Base-by-base conservation (phyloP, 2,797 vertebrate genomes). In the Otolemur crassicaudatus region DNA sequence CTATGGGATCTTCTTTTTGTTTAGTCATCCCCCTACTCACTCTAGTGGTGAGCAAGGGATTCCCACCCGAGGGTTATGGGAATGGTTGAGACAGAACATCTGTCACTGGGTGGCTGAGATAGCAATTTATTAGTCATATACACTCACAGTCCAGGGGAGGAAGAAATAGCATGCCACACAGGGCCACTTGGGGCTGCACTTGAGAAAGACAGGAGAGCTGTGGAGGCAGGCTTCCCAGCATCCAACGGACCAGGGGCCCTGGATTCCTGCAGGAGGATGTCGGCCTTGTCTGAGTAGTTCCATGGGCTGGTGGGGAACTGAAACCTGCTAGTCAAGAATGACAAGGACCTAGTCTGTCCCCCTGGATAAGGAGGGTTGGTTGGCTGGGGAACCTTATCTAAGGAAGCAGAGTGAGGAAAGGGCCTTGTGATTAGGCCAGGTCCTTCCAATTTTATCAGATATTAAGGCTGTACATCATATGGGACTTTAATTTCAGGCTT, bases 141-240 rank as follows among this genome's bases (percentile, higher is more conserved):
- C 3, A 53, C 0, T 14, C 61, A 10, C 25, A n/a, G n/a, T 16
- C 2, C 70, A 11, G 40, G 8, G 29, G 46, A 34, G 5, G 29
- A 61, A 77, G 14, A 56, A 27, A 20, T 20, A 1, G 5, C 8
- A n/a, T 7, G 19, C 20, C 49, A 83, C 5, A 3, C 9, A 60
- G 60, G 53, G 9, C 11, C 34, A 7, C 16, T 0, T 8, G 11
- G 5, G 2, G 20, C 0, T 60, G 72, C 20, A 1, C 20, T 19
- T 20, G 23, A 31, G 31, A 65, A 70, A 60, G 58, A 75, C 46
- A 5, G 11, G 31, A n/a, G 19, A 40, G 1, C 1, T 0, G 4
- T 11, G 29, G 29, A 46, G 31, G 31, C 34, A 31, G 12, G 4
- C 17, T 25, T 27, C 16, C 0, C 0, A 4, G 17, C 19, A 43